Evolutionary conservation across 2,113 vertebrate genomes (phyloP).

Genomic region (Chionis minor): DNA sequence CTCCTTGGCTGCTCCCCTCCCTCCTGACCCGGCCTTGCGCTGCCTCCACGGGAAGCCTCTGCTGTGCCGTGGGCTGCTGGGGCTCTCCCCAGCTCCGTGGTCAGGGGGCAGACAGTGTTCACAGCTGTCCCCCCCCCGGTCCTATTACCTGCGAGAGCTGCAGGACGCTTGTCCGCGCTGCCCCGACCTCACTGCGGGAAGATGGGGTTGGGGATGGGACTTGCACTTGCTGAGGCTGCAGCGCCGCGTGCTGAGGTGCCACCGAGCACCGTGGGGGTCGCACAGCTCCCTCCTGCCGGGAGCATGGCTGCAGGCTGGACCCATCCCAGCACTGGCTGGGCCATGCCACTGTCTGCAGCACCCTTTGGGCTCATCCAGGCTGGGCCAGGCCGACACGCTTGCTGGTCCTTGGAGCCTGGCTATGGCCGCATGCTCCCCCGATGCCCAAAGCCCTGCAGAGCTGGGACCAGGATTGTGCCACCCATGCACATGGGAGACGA

Average conservation of each 20-base stretch:
- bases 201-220: neutral
- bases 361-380: neutral
- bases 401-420: neutral
- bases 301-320: neutral
- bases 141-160: neutral
- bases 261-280: accelerated
- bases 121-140: accelerated
- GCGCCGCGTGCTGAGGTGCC: neutral
- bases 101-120: neutral
- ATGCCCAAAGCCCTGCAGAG: neutral
- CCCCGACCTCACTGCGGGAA: accelerated
- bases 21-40: neutral
- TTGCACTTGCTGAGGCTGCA: neutral
- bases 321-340: accelerated
- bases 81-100: accelerated
- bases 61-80: neutral
- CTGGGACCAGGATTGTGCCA: neutral
- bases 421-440: neutral
- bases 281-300: accelerated
- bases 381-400: accelerated
- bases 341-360: accelerated
- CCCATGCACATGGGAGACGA: accelerated
- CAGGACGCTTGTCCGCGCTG: accelerated
- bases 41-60: neutral
- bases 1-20: neutral